Percentiles rank a stretch among this genome's conserved stretches.
phyloP scores from a whole-genome alignment of 1,140 invertebrate genomes.

The Ericerus pela region DNA sequence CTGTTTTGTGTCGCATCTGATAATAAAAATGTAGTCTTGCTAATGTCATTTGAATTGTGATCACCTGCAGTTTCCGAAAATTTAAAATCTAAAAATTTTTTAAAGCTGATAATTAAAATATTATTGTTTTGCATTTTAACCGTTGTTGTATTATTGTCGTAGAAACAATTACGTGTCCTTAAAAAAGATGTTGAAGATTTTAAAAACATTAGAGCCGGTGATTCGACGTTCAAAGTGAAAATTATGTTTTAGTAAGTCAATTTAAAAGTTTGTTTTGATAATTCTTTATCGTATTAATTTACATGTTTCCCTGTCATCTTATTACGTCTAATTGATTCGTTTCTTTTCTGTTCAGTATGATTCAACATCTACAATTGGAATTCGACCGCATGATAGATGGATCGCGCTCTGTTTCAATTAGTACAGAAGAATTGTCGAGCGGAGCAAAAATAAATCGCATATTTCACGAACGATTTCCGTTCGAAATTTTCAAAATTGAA shows the following conservation, averaged over 20 bases:
- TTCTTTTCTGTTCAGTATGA: constrained; percentile 59
- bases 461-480: constrained; percentile 98
- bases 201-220: constrained; percentile 95
- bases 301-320: neutral
- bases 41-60: no score
- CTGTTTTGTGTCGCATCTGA: no score
- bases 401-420: constrained; percentile 82
- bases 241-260: constrained; percentile 98
- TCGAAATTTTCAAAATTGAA: constrained; percentile 98
- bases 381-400: constrained; percentile 98
- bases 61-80: no score
- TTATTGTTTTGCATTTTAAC: neutral
- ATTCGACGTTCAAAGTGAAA: constrained; percentile 97
- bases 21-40: no score
- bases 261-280: no score
- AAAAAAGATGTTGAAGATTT: constrained; percentile 99
- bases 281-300: neutral
- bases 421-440: constrained; percentile 92
- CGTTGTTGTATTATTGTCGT: constrained; percentile 23
- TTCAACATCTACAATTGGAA: constrained; percentile 91
- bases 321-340: neutral
- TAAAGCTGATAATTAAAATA: no score
- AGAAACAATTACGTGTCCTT: constrained; percentile 84
- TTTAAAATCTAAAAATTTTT: no score
- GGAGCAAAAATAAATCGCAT: constrained; percentile 98